These are phyloP conservation scores for Macrophya alboannulata DNA, from an alignment of 2,888 invertebrate genomes.

Conservation along the genomic window DNA sequence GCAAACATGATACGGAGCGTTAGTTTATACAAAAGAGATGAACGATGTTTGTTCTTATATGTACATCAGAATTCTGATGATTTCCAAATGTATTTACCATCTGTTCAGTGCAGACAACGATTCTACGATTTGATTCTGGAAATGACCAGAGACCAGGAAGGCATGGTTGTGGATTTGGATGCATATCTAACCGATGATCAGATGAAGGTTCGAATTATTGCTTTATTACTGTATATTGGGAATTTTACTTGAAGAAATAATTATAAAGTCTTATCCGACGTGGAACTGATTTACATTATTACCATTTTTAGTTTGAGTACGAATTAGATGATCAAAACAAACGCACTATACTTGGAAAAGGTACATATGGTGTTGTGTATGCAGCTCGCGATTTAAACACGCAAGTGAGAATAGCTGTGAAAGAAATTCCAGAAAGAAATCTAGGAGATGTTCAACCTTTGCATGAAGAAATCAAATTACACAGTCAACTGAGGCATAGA, in stretches of 20 bases:
- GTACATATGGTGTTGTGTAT: slow-evolving; percentile 97
- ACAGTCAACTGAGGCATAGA: slow-evolving; percentile 96
- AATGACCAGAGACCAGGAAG: slow-evolving; percentile 94
- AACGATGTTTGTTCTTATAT: slow-evolving; percentile 97
- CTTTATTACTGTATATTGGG: background rate
- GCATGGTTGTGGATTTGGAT: slow-evolving; percentile 89
- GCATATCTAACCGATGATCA: slow-evolving; percentile 88
- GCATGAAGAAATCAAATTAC: slow-evolving; percentile 98
- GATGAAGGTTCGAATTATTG: slow-evolving; percentile 84
- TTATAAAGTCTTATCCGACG: background rate
- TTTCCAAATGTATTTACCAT: slow-evolving; percentile 99
- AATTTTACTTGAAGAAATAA: slow-evolving; percentile 1
- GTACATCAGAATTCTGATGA: slow-evolving; percentile 99
- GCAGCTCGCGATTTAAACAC: slow-evolving; percentile 97
- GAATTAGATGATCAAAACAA: slow-evolving; percentile 95
- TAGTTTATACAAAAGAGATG: slow-evolving; percentile 97
- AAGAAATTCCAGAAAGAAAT: slow-evolving; percentile 98
- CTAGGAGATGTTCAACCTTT: slow-evolving; percentile 98
- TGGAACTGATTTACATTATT: background rate
- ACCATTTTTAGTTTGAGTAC: slow-evolving; percentile 89
- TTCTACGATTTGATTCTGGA: slow-evolving; percentile 93
- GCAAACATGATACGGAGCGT: slow-evolving; percentile 94
- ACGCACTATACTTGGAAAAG: slow-evolving; percentile 94
- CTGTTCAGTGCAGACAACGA: slow-evolving; percentile 90
- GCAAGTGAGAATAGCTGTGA: slow-evolving; percentile 96